phyloP scores from a whole-genome alignment of 2,797 vertebrate species.

The Micromesistius poutassou region DNA sequence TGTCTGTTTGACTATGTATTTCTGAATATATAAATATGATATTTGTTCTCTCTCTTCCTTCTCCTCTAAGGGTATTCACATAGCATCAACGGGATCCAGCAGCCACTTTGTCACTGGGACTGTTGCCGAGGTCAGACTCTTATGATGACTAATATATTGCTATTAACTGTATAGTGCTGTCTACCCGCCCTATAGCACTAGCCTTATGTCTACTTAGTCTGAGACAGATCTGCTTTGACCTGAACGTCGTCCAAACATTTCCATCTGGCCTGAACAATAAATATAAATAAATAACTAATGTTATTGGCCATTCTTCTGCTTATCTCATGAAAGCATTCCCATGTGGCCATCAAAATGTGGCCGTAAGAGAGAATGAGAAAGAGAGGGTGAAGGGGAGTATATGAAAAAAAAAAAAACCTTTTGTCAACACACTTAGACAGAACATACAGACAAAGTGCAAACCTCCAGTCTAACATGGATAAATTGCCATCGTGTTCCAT shows the following conservation, averaged over 20 bases:
- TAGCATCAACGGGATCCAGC: constrained; percentile 81
- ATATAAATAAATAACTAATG: too few relatives aligned
- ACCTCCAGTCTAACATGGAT: too few relatives aligned
- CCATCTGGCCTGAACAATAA: not conserved
- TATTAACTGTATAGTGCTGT: too few relatives aligned
- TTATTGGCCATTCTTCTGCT: not conserved
- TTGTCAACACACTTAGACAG: too few relatives aligned
- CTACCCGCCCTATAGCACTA: too few relatives aligned
- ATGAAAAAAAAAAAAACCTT: not conserved
- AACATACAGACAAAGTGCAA: too few relatives aligned
- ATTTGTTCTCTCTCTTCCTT: constrained; percentile 1
- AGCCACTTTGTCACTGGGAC: constrained; percentile 84
- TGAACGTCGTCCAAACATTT: not conserved
- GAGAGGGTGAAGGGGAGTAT: not conserved
- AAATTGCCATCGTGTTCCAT: not conserved
- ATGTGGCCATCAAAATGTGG: constrained; percentile 11
- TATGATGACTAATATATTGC: constrained; percentile 17
- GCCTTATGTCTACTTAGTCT: too few relatives aligned
- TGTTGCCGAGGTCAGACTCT: constrained; percentile 70
- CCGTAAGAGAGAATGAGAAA: not conserved
- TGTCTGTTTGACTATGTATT: not conserved
- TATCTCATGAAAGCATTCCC: not conserved
- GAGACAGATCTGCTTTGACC: constrained; percentile 2
- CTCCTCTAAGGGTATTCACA: constrained; percentile 78
- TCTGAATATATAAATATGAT: not conserved